These are phyloP conservation scores for Sylvicola cinctus DNA, from an alignment of 2,888 invertebrate species.

Conservation along the genomic window DNA sequence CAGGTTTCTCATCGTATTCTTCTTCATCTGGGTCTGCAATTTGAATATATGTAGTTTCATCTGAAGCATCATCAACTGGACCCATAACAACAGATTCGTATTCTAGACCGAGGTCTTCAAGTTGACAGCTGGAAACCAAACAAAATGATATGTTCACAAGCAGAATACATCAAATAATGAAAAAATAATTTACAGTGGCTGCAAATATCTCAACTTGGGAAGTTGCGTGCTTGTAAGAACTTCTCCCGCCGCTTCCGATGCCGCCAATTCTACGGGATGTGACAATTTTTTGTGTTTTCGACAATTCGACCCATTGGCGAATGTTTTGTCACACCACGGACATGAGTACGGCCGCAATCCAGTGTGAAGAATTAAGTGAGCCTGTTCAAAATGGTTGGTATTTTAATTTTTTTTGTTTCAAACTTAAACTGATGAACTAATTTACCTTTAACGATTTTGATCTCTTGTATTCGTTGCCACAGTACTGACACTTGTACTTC, in stretches of 20 bases:
- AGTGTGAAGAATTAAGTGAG: conserved; percentile 23
- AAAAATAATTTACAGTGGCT: no score
- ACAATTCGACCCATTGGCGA: conserved; percentile 25
- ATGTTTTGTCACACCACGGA: conserved; percentile 22
- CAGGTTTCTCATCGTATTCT: no score
- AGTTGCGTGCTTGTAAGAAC: conserved; percentile 15
- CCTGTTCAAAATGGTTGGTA: conserved; percentile 13
- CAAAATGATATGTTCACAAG: no score
- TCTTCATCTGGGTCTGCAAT: no score
- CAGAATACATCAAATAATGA: no score
- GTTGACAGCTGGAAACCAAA: no score
- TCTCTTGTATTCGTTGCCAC: conserved; percentile 21
- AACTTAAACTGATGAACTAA: neutral
- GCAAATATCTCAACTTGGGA: conserved; percentile 20
- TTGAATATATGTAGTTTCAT: no score
- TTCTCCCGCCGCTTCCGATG: conserved; percentile 20
- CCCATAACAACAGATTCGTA: no score
- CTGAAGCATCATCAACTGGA: no score
- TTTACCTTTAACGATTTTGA: conserved; percentile 15
- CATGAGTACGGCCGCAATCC: conserved; percentile 23
- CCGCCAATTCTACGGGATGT: conserved; percentile 22
- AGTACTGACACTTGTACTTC: conserved; percentile 21
- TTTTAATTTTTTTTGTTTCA: neutral
- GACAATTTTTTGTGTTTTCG: conserved; percentile 23
- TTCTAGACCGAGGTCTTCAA: no score